Evolutionary conservation across 2,888 invertebrate species (phyloP).

Genomic region (Notodonta ziczac): DNA sequence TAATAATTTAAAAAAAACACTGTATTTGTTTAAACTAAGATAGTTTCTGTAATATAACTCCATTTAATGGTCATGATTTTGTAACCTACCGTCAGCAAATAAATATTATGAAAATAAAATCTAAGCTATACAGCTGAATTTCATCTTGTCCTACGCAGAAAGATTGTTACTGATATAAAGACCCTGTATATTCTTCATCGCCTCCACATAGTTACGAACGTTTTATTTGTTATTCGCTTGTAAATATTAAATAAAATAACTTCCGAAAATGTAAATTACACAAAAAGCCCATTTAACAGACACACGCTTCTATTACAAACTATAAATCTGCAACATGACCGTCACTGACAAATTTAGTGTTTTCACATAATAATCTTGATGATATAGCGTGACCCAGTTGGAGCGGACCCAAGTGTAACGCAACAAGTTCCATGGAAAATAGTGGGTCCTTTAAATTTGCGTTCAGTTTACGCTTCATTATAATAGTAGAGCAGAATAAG

Average conservation of each 20-base stretch:
- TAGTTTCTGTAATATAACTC: no score
- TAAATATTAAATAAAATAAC: background rate
- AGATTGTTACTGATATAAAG: background rate
- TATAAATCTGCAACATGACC: constrained; percentile 1
- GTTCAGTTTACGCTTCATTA: constrained; percentile 1
- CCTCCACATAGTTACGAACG: background rate
- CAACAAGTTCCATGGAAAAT: constrained; percentile 7
- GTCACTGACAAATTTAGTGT: constrained; percentile 4
- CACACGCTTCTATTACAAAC: background rate
- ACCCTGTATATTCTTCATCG: background rate
- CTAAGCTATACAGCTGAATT: no score
- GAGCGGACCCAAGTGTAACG: constrained; percentile 7
- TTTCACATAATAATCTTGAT: constrained; percentile 7
- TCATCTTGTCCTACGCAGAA: no score
- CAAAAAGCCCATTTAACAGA: background rate
- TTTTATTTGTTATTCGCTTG: background rate
- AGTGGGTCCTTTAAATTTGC: constrained; percentile 2
- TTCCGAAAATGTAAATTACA: background rate
- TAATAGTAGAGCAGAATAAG: background rate
- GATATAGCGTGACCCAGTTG: constrained; percentile 8
- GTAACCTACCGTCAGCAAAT: no score
- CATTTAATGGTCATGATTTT: no score
- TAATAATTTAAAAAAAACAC: no score
- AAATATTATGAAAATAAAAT: no score
- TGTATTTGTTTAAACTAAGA: no score